A percentile compares a stretch with the other conserved stretches of the same genome.
Evolutionary conservation across 1,140 invertebrate genomes (phyloP).

Genomic region (Trichonephila inaurata): DNA sequence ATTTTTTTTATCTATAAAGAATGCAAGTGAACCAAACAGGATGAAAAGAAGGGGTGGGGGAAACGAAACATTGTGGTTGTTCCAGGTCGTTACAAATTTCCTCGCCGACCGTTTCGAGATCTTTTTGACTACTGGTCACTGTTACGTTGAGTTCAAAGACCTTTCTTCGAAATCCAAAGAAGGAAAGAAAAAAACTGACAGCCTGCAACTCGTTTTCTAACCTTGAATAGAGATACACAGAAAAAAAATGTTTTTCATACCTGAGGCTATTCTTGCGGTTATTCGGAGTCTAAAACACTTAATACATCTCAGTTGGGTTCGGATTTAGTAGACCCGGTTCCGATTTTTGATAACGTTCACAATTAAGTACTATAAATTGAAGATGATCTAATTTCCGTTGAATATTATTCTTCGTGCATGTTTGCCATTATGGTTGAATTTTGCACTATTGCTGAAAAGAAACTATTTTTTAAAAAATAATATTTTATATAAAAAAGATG

Average conservation of each 20-base stretch:
- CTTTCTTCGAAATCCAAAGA: background rate
- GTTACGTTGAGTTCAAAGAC: conserved; percentile 36
- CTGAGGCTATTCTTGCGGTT: conserved; percentile 25
- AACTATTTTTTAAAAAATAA: too few relatives aligned
- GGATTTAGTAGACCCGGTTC: background rate
- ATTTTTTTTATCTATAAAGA: too few relatives aligned
- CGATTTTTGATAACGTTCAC: background rate
- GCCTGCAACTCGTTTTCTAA: conserved; percentile 6
- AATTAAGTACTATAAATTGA: too few relatives aligned
- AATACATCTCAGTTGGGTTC: background rate
- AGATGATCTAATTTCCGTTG: too few relatives aligned
- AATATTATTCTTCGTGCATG: too few relatives aligned
- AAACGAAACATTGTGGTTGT: too few relatives aligned
- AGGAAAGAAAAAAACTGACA: background rate
- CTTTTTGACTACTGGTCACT: conserved; percentile 22
- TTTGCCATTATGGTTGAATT: too few relatives aligned
- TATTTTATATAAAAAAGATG: too few relatives aligned
- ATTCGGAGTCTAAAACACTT: background rate
- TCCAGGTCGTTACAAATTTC: background rate
- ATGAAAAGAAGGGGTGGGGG: too few relatives aligned
- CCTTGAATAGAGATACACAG: background rate
- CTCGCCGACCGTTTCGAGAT: background rate
- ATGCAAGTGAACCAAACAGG: too few relatives aligned
- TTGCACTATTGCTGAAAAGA: too few relatives aligned
- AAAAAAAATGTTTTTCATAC: background rate